Conservation (phyloP, 2,888 invertebrate species). For the Limnephilus rhombicus region DNA sequence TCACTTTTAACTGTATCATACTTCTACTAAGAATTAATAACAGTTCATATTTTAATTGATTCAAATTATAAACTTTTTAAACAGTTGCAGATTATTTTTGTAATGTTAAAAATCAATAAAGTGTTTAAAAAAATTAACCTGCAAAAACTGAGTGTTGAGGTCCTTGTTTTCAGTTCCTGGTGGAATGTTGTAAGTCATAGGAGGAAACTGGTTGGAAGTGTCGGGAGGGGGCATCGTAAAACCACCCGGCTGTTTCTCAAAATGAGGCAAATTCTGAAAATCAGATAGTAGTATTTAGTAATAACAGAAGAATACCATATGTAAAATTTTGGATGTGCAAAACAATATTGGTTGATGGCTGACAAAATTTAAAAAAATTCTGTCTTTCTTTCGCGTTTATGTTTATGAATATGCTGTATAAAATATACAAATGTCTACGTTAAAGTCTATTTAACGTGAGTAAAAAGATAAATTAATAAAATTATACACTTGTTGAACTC, state of each 20-base stretch:
- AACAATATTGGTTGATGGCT: no score
- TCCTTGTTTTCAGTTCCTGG: constrained; percentile 80
- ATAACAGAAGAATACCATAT: neutral
- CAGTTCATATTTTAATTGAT: neutral
- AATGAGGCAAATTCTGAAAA: constrained; percentile 52
- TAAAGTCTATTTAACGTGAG: no score
- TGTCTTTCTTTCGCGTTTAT: no score
- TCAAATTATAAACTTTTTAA: neutral
- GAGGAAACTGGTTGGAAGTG: constrained; percentile 68
- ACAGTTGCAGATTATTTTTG: neutral
- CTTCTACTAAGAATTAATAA: no score
- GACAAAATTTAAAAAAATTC: no score
- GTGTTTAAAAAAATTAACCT: constrained; percentile 69
- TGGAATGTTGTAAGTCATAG: constrained; percentile 84
- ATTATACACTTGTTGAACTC: no score
- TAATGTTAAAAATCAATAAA: neutral
- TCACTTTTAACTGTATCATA: no score
- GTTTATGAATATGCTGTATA: no score
- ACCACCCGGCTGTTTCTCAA: constrained; percentile 63
- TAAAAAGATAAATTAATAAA: no score
- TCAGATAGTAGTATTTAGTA: neutral
- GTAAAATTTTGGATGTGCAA: neutral
- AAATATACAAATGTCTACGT: no score
- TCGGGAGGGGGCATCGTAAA: constrained; percentile 66
- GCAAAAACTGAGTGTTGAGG: constrained; percentile 80